Conservation (phyloP, 2,888 invertebrate species). For the Ypsolopha sequella region DNA sequence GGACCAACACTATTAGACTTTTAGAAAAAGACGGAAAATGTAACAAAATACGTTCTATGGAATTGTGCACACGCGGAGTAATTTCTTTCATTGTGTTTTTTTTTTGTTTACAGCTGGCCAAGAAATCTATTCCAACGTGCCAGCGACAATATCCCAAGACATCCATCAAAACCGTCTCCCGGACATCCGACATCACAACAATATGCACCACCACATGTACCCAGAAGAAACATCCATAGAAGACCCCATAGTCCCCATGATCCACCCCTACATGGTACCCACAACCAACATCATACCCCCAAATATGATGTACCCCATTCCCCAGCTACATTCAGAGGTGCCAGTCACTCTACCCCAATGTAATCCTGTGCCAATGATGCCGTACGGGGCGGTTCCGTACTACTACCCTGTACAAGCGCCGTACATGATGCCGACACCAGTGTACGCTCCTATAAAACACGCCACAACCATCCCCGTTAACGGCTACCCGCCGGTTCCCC, state of each 20-base stretch:
- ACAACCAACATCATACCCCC: constrained; percentile 21
- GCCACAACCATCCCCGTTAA: constrained; percentile 57
- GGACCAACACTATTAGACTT: too few species aligned
- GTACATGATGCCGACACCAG: constrained; percentile 57
- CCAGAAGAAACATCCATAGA: constrained; percentile 22
- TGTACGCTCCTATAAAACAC: constrained; percentile 57
- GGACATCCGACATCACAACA: constrained; percentile 25
- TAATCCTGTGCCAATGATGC: constrained; percentile 38
- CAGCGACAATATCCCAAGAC: constrained; percentile 28
- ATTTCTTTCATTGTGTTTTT: not conserved
- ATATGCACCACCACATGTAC: constrained; percentile 21
- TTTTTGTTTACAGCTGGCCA: not conserved
- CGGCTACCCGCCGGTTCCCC: constrained; percentile 48
- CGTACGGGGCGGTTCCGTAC: constrained; percentile 48
- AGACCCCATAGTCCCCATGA: constrained; percentile 26
- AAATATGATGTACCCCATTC: constrained; percentile 35
- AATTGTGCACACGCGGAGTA: not conserved
- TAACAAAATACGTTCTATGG: not conserved
- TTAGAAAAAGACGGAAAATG: too few species aligned
- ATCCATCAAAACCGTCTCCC: constrained; percentile 20
- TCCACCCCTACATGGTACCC: constrained; percentile 29
- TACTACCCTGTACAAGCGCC: constrained; percentile 59
- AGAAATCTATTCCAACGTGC: constrained; percentile 26
- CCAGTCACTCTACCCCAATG: constrained; percentile 27
- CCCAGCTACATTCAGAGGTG: constrained; percentile 27